Evolutionary conservation across 2,888 invertebrate genomes (phyloP).

Genomic region (Pyrocoelia pectoralis): DNA sequence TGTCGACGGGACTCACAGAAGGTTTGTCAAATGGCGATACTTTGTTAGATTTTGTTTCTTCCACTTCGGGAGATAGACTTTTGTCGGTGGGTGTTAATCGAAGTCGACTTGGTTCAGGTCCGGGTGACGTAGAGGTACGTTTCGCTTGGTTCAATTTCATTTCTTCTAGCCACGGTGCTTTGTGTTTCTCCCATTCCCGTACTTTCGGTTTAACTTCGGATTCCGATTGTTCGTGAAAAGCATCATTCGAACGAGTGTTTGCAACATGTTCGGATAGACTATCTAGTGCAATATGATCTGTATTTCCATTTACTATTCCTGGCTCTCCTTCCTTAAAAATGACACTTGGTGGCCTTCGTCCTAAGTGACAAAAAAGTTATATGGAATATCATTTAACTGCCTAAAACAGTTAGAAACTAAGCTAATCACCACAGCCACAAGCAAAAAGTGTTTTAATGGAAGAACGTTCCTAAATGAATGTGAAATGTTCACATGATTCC

Average conservation of each 20-base stretch:
- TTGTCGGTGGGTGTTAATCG: conserved; percentile 44
- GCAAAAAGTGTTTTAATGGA: no score
- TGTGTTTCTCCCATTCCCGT: conserved; percentile 76
- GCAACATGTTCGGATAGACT: conserved; percentile 19
- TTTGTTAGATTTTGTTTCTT: conserved; percentile 26
- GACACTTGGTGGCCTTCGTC: conserved; percentile 70
- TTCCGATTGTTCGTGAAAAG: conserved; percentile 14
- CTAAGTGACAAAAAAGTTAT: conserved; percentile 34
- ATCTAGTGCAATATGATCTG: conserved; percentile 42
- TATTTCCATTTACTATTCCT: conserved; percentile 50
- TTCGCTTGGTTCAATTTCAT: conserved; percentile 80
- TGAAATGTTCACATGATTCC: no score
- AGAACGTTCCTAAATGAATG: no score
- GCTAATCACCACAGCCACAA: no score
- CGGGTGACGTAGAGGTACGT: conserved; percentile 63
- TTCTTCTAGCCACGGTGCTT: conserved; percentile 84
- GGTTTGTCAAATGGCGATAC: conserved; percentile 29
- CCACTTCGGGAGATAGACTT: conserved; percentile 33
- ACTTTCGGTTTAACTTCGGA: conserved; percentile 68
- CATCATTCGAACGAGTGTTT: conserved; percentile 13
- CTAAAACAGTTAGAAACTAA: no score
- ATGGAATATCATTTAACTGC: no score
- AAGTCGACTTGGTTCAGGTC: conserved; percentile 48
- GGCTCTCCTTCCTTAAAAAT: conserved; percentile 51
- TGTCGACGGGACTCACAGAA: conserved; percentile 43